A percentile compares a stretch with the other conserved stretches of the same genome.
These are phyloP conservation scores for Pelmatolapia mariae DNA, from an alignment of 2,113 vertebrate genomes.

Conservation along the genomic window DNA sequence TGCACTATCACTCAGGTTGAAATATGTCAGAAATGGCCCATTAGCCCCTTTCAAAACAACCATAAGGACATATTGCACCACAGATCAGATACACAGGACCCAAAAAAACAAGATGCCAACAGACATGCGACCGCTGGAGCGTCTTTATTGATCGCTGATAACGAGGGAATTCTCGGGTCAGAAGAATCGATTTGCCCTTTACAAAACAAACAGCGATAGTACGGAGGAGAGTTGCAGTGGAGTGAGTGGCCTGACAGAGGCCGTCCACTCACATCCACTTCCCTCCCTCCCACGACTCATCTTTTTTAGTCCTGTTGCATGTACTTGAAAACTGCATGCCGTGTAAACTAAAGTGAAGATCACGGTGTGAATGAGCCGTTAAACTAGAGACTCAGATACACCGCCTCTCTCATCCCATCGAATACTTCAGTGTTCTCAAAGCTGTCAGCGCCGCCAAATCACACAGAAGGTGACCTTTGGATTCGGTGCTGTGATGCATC, in stretches of 20 bases:
- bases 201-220: background rate
- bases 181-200: background rate
- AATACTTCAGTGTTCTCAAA: background rate
- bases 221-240: background rate
- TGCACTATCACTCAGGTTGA: background rate
- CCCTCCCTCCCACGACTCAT: background rate
- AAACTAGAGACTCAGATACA: background rate
- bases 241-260: background rate
- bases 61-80: background rate
- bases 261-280: background rate
- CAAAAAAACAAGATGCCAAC: background rate
- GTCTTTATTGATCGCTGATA: background rate
- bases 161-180: background rate
- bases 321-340: rapidly evolving
- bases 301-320: background rate
- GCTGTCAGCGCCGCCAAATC: background rate
- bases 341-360: background rate
- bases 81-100: background rate
- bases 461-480: background rate
- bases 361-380: rapidly evolving
- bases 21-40: background rate
- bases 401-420: background rate
- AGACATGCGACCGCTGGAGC: background rate
- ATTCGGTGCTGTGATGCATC: background rate
- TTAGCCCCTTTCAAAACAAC: background rate